phyloP scores from a whole-genome alignment of 2,888 invertebrate genomes.

The Melangyna quadrimaculata region DNA sequence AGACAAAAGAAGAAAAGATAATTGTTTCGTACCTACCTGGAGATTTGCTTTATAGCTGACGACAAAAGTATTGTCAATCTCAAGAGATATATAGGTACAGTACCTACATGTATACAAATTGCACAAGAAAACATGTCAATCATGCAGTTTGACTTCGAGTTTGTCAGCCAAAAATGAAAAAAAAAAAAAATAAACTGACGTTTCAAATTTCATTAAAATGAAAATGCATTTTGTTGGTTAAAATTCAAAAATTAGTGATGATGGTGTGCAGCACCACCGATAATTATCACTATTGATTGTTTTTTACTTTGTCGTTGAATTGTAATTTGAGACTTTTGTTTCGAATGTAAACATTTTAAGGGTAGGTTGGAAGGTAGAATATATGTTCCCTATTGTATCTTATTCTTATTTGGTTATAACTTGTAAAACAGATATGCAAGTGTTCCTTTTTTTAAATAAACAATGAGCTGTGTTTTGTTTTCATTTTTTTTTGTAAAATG shows the following conservation, averaged over 20 bases:
- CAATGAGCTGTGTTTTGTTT: background rate
- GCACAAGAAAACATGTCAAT: slow-evolving; percentile 25
- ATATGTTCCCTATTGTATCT: background rate
- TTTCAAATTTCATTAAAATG: slow-evolving; percentile 44
- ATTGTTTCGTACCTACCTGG: slow-evolving; percentile 29
- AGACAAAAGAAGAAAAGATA: slow-evolving; percentile 1
- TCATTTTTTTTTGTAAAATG: slow-evolving; percentile 33
- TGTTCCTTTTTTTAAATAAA: slow-evolving; percentile 1
- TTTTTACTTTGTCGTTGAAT: slow-evolving; percentile 17
- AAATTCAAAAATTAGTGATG: background rate
- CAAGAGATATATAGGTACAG: background rate
- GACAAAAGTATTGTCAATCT: slow-evolving; percentile 13
- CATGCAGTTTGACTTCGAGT: slow-evolving; percentile 29
- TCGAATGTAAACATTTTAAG: slow-evolving; percentile 53
- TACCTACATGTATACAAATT: background rate
- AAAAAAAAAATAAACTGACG: background rate
- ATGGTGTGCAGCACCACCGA: background rate
- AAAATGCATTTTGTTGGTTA: background rate
- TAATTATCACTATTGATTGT: slow-evolving; percentile 34
- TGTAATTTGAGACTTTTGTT: slow-evolving; percentile 51
- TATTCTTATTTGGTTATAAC: background rate
- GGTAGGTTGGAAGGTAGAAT: slow-evolving; percentile 40
- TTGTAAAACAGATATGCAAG: slow-evolving; percentile 34
- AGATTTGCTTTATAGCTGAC: slow-evolving; percentile 7
- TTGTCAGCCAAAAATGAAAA: background rate